These are phyloP conservation scores for Diorhabda carinulata DNA, from an alignment of 1,140 invertebrate genomes.

Conservation along the genomic window DNA sequence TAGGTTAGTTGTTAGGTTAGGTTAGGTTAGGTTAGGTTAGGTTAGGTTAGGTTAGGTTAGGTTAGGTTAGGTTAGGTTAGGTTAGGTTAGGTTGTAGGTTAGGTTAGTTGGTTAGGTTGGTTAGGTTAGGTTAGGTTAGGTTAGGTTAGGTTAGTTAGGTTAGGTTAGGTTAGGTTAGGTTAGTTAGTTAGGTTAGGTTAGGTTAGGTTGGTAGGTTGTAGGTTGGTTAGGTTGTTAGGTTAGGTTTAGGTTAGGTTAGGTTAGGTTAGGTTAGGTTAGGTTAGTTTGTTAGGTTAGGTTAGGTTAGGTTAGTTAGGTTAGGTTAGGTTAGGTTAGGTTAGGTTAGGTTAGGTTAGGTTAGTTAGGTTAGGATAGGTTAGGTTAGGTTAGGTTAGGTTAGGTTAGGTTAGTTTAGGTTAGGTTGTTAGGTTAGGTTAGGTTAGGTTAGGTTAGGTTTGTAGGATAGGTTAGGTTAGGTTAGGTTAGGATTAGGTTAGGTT, in stretches of 20 bases:
- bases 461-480: too few relatives aligned
- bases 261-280: conserved; percentile 6
- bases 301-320: too few relatives aligned
- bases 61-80: conserved; percentile 14
- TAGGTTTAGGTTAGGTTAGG: conserved; percentile 12
- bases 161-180: conserved; percentile 14
- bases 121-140: background rate
- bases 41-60: conserved; percentile 10
- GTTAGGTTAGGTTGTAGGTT: conserved; percentile 13
- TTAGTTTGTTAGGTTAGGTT: too few relatives aligned
- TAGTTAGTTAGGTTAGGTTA: conserved; percentile 12
- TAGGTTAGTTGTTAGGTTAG: background rate
- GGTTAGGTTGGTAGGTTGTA: conserved; percentile 9
- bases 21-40: conserved; percentile 14
- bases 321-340: too few relatives aligned
- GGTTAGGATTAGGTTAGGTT: too few relatives aligned
- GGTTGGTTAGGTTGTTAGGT: conserved; percentile 12
- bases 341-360: too few relatives aligned
- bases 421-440: too few relatives aligned
- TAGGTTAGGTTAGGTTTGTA: too few relatives aligned
- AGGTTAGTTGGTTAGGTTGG: conserved; percentile 13
- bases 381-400: too few relatives aligned
- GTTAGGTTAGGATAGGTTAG: too few relatives aligned
- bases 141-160: background rate
- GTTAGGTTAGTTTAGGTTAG: too few relatives aligned